These are phyloP conservation scores for Cardiocondyla obscurior DNA, from an alignment of 1,140 invertebrate species.

Conservation along the genomic window DNA sequence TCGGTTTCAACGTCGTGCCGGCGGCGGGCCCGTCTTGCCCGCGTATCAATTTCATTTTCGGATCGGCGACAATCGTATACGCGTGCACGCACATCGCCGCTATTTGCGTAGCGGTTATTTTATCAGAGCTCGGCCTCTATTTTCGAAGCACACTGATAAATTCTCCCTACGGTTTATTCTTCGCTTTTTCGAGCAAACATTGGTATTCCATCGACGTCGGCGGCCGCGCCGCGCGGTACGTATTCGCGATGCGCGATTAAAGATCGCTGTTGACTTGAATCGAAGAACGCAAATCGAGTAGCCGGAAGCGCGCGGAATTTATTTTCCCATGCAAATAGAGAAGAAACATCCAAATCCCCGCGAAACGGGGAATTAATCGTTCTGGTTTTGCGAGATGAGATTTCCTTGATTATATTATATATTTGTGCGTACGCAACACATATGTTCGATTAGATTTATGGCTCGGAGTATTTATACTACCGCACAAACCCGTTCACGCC, in stretches of 20 bases:
- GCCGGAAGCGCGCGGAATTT: constrained; percentile 45
- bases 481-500: constrained; percentile 41
- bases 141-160: constrained; percentile 49
- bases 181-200: constrained; percentile 55
- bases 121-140: constrained; percentile 41
- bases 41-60: constrained; percentile 37
- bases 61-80: neutral
- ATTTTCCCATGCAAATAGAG: constrained; percentile 62
- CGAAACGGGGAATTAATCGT: constrained; percentile 25
- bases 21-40: neutral
- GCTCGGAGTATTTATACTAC: constrained; percentile 56
- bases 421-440: too few relatives aligned
- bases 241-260: constrained; percentile 50
- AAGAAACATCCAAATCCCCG: constrained; percentile 57
- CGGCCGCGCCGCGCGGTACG: neutral
- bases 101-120: constrained; percentile 52
- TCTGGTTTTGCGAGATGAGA: neutral
- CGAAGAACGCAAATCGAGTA: constrained; percentile 36
- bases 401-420: neutral
- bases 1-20: constrained; percentile 42
- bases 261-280: constrained; percentile 50
- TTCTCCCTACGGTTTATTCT: constrained; percentile 40
- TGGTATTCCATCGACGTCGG: constrained; percentile 45
- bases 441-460: constrained; percentile 52
- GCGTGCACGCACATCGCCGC: neutral